Conservation (phyloP, 2,113 vertebrate genomes). For the Cheirogaleus medius region DNA sequence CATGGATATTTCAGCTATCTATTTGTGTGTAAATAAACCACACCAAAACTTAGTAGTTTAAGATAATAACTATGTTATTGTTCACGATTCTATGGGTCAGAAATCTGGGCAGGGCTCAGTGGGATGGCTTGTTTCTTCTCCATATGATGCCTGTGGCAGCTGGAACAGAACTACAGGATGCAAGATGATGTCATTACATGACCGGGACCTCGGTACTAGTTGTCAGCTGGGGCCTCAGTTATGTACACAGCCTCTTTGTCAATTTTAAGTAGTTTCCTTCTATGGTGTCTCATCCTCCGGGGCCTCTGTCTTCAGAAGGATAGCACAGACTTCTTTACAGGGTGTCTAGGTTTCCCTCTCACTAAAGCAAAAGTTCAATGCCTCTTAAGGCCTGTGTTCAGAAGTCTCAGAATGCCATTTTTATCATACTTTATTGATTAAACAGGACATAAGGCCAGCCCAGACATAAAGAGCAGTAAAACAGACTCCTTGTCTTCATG, state of each 20-base stretch:
- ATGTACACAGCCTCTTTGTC: not conserved
- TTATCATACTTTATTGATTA: not conserved
- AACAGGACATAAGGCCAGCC: not conserved
- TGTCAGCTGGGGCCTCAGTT: not conserved
- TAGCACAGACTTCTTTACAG: not conserved
- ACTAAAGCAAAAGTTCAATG: slow-evolving; percentile 2
- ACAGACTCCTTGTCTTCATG: not conserved
- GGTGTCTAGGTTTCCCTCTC: not conserved
- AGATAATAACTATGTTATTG: not conserved
- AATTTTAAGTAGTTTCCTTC: not conserved
- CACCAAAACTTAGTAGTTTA: not conserved
- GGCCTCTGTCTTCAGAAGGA: not conserved
- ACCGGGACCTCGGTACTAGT: not conserved
- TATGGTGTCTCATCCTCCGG: not conserved
- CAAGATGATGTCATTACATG: not conserved
- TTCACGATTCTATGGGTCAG: not conserved
- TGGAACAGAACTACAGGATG: not conserved
- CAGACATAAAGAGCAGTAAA: not conserved
- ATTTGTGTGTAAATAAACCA: not conserved
- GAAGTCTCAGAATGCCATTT: not conserved
- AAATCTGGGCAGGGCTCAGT: not conserved
- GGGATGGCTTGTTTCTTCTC: not conserved
- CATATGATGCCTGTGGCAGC: not conserved
- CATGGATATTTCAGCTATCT: not conserved
- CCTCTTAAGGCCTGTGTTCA: not conserved